These are phyloP conservation scores for Oreocharis arfaki DNA, from an alignment of 2,113 vertebrate genomes.

Conservation along the genomic window DNA sequence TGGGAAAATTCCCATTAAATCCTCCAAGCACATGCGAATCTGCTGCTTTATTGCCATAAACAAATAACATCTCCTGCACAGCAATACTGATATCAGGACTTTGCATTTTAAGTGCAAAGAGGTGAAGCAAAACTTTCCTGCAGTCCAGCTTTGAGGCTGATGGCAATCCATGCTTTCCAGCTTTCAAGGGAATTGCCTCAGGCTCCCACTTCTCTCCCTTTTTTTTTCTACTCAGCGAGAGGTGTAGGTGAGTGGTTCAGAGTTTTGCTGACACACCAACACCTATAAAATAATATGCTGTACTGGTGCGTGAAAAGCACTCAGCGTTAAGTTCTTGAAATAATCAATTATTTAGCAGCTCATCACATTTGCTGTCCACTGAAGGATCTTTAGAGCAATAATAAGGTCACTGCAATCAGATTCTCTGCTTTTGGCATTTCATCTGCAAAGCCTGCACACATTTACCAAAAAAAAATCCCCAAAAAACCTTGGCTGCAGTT, in stretches of 20 bases:
- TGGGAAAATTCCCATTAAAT: not conserved
- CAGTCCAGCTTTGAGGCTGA: not conserved
- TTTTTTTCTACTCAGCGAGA: not conserved
- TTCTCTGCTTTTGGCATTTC: not conserved
- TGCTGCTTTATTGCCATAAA: not conserved
- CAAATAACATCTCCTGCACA: not conserved
- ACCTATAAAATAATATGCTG: constrained; percentile 28
- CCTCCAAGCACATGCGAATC: not conserved
- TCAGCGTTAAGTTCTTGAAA: constrained; percentile 44
- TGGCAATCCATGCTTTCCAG: not conserved
- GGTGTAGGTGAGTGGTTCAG: not conserved
- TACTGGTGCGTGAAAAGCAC: constrained; percentile 40
- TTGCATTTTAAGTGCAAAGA: not conserved
- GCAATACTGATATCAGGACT: not conserved
- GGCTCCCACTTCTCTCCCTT: not conserved
- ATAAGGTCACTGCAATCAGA: constrained; percentile 41
- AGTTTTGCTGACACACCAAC: constrained; percentile 50
- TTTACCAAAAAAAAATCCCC: not conserved
- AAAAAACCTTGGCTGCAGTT: not conserved
- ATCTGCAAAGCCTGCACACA: not conserved
- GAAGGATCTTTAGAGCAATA: constrained; percentile 30
- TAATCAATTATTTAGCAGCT: constrained; percentile 63
- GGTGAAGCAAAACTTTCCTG: not conserved
- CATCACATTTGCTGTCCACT: constrained; percentile 42
- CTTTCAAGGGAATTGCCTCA: not conserved